Conservation (phyloP, 2,797 vertebrate genomes). For the Chlorospingus semifuscus region DNA sequence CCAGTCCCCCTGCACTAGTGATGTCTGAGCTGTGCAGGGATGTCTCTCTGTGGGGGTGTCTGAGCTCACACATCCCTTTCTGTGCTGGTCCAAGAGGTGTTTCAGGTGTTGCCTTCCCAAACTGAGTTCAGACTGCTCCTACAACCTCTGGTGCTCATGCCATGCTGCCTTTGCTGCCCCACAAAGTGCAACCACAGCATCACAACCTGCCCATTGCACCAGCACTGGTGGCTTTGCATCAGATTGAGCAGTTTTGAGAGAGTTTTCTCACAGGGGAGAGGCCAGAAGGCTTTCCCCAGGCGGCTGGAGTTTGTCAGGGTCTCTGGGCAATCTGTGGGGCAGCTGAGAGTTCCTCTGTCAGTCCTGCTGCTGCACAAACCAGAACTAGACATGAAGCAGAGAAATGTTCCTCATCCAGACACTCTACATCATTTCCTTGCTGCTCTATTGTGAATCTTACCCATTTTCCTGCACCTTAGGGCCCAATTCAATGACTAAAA, state of each 20-base stretch:
- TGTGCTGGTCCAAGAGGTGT: accelerated
- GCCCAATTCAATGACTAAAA: constrained; percentile 67
- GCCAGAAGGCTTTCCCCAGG: background rate
- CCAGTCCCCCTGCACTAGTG: background rate
- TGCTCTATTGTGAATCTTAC: constrained; percentile 24
- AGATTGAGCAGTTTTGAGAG: background rate
- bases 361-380: background rate
- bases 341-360: background rate
- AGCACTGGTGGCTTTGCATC: accelerated
- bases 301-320: background rate
- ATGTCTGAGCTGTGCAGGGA: background rate
- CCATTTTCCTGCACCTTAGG: constrained; percentile 63
- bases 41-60: background rate
- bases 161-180: background rate
- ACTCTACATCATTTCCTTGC: background rate
- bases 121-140: background rate
- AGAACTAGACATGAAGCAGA: background rate
- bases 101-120: background rate
- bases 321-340: background rate
- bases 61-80: background rate
- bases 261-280: background rate
- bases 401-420: background rate
- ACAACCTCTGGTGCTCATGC: accelerated
- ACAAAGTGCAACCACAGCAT: background rate
- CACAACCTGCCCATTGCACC: accelerated